phyloP scores from a whole-genome alignment of 2,797 vertebrate genomes.

The Pseudocheirus occidentalis region DNA sequence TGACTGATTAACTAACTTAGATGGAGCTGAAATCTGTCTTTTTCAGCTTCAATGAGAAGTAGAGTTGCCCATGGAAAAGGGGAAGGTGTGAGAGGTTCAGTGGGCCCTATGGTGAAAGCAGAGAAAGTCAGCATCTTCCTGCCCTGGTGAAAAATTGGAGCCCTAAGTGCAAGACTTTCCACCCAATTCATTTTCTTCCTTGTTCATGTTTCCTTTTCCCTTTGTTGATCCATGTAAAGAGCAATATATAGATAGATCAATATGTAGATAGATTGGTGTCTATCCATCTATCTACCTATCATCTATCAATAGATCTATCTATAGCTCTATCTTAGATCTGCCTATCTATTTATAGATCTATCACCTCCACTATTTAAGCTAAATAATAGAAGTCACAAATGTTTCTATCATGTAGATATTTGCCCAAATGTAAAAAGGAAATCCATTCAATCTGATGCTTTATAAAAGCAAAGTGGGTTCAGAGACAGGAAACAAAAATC shows the following conservation, averaged over 20 bases:
- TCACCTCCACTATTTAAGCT: background rate
- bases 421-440: conserved; percentile 12
- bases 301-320: background rate
- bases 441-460: background rate
- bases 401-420: background rate
- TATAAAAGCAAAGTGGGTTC: conserved; percentile 40
- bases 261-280: too few relatives aligned
- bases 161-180: too few relatives aligned
- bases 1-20: background rate
- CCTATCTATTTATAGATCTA: too few relatives aligned
- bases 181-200: background rate
- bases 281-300: too few relatives aligned
- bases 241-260: background rate
- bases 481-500: conserved; percentile 37
- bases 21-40: background rate
- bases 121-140: background rate
- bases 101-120: background rate
- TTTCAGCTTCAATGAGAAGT: background rate
- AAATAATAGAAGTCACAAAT: background rate
- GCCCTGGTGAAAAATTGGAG: background rate
- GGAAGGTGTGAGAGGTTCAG: background rate
- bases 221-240: too few relatives aligned
- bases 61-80: background rate
- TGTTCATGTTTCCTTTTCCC: background rate
- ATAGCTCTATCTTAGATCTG: background rate